Base-by-base conservation (phyloP, 2,797 vertebrate genomes). In the Percopsis omiscomaycus region DNA sequence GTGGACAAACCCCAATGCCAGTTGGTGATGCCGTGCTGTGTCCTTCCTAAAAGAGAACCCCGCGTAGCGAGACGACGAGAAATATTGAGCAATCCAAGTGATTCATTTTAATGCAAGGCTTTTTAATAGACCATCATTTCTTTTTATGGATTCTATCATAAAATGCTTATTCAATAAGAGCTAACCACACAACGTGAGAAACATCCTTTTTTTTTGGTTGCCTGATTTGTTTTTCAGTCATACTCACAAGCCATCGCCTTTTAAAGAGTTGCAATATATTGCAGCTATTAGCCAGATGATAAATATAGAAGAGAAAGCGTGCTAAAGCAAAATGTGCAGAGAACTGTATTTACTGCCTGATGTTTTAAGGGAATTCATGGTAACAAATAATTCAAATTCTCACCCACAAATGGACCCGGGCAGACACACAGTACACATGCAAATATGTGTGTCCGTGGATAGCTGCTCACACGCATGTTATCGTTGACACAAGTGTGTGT, bases 1-100 rank as follows among this genome's bases (percentile, higher is more conserved):
- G 77, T 73, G 72, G 81, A 86, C 84, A 79, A 75, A 84, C 82
- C 83, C 67, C 66, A 74, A 78, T 9, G 79, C 84, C 83, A 83
- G 85, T 85, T 83, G 82, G 76, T 82, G 74, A 81, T 86, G 83
- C 74, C 61, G 71, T 15, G 27, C 77, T 61, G 71, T 59, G 75
- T 71, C 74, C 72, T 77, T 68, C 73, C 68, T 62, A 62, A 80
- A 52, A 83, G 68, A 78, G 57, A 83, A 79, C 4, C 15, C n/a
- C 55, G 30, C 37, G 22, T 55, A 66, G 9, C 29, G 13, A 42
- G 64, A 60, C 77, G 79, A 69, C 70, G 73, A 64, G 62, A 78
- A 69, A 81, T 77, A 74, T 75, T 63, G 50, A 83, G 49, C 47
- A 53, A 69, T 68, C 5, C 15, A 59, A 50, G 61, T 75, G 61